phyloP scores from a whole-genome alignment of 2,113 vertebrate species.

The Carassius auratus region DNA sequence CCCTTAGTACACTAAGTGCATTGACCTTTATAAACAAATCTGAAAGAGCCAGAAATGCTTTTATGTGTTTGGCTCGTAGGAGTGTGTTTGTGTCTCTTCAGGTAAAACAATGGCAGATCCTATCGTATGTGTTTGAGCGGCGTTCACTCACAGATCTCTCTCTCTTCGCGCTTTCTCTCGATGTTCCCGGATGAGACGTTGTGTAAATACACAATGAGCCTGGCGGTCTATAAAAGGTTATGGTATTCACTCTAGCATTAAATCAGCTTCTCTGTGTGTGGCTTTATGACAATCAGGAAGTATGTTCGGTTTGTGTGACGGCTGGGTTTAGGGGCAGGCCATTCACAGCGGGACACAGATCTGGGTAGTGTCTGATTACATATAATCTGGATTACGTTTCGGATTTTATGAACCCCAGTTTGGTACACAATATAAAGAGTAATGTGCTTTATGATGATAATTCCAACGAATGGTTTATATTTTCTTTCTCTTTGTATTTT shows the following conservation, averaged over 20 bases:
- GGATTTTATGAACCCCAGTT: too few species aligned
- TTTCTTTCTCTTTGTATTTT: too few species aligned
- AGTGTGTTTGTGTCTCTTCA: constrained; percentile 17
- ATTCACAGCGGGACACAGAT: background rate
- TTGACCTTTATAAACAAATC: background rate
- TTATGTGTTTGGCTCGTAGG: background rate
- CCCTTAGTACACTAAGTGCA: background rate
- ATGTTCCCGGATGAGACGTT: constrained; percentile 55
- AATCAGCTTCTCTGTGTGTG: constrained; percentile 51
- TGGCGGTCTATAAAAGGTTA: constrained; percentile 76
- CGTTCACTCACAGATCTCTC: constrained; percentile 39
- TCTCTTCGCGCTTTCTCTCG: background rate
- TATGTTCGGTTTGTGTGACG: background rate
- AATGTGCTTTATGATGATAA: too few species aligned
- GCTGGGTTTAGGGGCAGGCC: background rate
- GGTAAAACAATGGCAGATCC: background rate
- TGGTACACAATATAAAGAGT: too few species aligned
- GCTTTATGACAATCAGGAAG: background rate
- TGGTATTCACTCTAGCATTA: constrained; percentile 66
- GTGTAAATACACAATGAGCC: constrained; percentile 56
- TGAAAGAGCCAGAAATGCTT: background rate
- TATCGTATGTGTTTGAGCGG: constrained; percentile 23
- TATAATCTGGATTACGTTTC: too few species aligned
- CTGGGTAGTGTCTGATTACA: too few species aligned
- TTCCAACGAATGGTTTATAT: too few species aligned